Evolutionary conservation across 2,888 invertebrate species (phyloP), one percentile per base, ranked within the genome.

Genomic region (Limnephilus lunatus): DNA sequence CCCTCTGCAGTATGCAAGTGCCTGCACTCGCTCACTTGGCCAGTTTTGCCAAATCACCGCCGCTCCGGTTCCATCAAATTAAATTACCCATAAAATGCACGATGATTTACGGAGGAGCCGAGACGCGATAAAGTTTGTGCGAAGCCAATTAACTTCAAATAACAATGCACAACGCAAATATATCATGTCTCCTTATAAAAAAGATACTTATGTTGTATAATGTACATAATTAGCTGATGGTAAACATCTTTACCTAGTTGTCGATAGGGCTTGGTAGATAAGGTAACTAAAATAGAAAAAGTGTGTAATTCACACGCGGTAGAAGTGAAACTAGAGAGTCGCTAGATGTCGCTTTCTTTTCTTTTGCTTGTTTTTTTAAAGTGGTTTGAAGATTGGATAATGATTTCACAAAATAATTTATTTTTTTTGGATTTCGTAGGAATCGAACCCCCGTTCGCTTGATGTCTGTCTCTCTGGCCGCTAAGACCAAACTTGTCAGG

Each of bases 21-120:
- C 25, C 9, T 68, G 68, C 68, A 68, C 68, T n/a, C 68, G 68
- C 9, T 82, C 82, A 82, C 31, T 82, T 82, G 82, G 12, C 32
- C 82, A 31, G 14, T 32, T 82, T 31, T 32, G 82, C 32, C 82
- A 19, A 32, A 32, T 82, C 30, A 32, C 68, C 31, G 31, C 32
- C 31, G 19, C 31, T 19, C 82, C 31, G 82, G 30, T 82, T 82
- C 31, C 82, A 82, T 32, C 30, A 86, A 86, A 44, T 68, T 86
- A 86, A 86, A 86, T 86, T 44, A 48, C 39, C n/a, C 86, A 44
- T 86, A 48, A 86, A 86, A 86, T 44, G 86, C 86, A 44, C 39
- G 30, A 86, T 48, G 86, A 86, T 86, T 86, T 86, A 86, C n/a
- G 44, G 9, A 44, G 48, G 39, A 44, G n/a, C 68, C 85, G n/a